These are phyloP conservation scores for Smutsia gigantea DNA, from an alignment of 2,797 vertebrate species.

Conservation along the genomic window DNA sequence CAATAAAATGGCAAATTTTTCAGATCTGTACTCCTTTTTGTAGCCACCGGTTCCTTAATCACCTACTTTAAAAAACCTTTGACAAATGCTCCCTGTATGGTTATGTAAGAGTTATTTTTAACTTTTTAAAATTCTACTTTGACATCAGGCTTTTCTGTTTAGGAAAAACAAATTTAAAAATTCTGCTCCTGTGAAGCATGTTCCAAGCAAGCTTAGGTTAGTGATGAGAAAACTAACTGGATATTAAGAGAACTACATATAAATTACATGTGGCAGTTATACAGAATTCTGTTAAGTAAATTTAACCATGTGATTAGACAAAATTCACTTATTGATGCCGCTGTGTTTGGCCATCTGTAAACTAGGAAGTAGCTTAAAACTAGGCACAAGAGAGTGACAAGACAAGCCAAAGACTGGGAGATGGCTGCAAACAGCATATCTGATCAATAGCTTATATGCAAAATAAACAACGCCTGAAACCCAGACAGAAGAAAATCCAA, in stretches of 20 bases:
- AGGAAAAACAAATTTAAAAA: not conserved
- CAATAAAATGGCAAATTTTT: not conserved
- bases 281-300: not conserved
- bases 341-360: not conserved
- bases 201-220: not conserved
- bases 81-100: not conserved
- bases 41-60: not conserved
- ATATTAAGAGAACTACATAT: not conserved
- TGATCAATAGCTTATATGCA: not conserved
- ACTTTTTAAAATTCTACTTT: not conserved
- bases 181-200: not conserved
- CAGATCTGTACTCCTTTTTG: not conserved
- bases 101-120: not conserved
- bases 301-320: not conserved
- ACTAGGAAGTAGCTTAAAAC: not conserved
- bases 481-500: not conserved
- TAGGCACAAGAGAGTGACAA: not conserved
- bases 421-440: not conserved
- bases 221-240: not conserved
- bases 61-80: not conserved
- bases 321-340: not conserved
- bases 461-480: not conserved
- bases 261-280: not conserved
- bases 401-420: not conserved
- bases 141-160: not conserved